These are phyloP conservation scores for Gobiocypris rarus DNA, from an alignment of 2,113 vertebrate genomes.

Conservation along the genomic window DNA sequence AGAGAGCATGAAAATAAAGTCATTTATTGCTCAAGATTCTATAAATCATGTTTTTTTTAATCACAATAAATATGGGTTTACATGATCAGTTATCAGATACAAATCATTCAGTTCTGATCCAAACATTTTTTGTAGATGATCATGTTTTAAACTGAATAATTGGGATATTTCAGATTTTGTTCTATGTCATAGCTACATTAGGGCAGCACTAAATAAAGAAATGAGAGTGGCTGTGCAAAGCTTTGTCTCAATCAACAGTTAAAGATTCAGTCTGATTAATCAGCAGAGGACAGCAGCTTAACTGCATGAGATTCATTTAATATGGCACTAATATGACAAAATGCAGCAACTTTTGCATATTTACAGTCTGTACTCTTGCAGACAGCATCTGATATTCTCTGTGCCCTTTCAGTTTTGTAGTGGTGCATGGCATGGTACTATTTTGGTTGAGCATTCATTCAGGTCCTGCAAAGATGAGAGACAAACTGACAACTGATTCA, in stretches of 20 bases:
- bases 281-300: not conserved
- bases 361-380: not conserved
- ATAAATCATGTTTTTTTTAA: not conserved
- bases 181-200: not conserved
- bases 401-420: not conserved
- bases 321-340: conserved; percentile 6
- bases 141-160: not conserved
- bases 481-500: not conserved
- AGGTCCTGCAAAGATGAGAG: not conserved
- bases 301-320: not conserved
- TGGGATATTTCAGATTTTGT: not conserved
- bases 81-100: not conserved
- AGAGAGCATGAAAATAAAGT: not conserved
- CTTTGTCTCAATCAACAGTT: not conserved
- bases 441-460: not conserved
- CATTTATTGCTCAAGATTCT: not conserved
- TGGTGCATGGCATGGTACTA: not conserved
- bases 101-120: not conserved
- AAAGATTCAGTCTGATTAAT: not conserved
- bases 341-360: conserved; percentile 8
- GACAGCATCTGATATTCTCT: conserved; percentile 8
- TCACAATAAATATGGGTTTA: not conserved
- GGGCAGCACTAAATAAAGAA: not conserved
- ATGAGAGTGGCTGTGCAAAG: not conserved
- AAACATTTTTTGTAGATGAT: not conserved